Evolutionary conservation across 2,888 invertebrate genomes (phyloP).

Genomic region (Drosophila imparisetae): DNA sequence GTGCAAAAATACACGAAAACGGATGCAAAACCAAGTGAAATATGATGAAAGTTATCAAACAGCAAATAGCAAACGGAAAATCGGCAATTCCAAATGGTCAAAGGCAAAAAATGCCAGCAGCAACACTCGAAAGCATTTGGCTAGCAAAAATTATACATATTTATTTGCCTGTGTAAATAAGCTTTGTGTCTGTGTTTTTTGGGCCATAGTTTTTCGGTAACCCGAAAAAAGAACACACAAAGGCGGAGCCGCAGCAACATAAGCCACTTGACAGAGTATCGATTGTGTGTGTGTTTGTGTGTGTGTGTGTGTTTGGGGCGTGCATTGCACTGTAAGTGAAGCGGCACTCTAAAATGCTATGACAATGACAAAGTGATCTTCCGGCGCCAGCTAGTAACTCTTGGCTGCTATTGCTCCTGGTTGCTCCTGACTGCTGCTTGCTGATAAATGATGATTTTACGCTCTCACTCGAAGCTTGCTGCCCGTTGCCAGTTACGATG

Average conservation of each 20-base stretch:
- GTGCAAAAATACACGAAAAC: constrained; percentile 63
- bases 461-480: constrained; percentile 56
- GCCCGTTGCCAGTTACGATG: constrained; percentile 55
- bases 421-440: constrained; percentile 23
- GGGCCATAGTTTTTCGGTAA: constrained; percentile 23
- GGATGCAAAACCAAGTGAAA: constrained; percentile 43
- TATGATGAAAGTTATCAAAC: constrained; percentile 51
- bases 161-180: constrained; percentile 1
- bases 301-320: constrained; percentile 11
- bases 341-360: constrained; percentile 56
- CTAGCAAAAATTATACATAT: constrained; percentile 58
- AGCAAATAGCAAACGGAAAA: constrained; percentile 41
- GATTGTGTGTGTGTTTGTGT: constrained; percentile 22
- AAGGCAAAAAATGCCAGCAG: constrained; percentile 19
- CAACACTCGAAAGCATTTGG: constrained; percentile 36
- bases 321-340: constrained; percentile 42
- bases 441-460: constrained; percentile 74
- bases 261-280: constrained; percentile 42
- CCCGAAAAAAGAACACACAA: constrained; percentile 10
- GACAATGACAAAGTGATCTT: constrained; percentile 83
- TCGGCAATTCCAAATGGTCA: constrained; percentile 42
- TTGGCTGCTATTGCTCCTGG: constrained; percentile 30
- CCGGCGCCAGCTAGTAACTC: constrained; percentile 66
- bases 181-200: constrained; percentile 32
- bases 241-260: background rate